Evolutionary conservation across 2,888 invertebrate genomes (phyloP), one percentile per base, ranked within the genome.

Genomic region (Phymatocera aterrima): DNA sequence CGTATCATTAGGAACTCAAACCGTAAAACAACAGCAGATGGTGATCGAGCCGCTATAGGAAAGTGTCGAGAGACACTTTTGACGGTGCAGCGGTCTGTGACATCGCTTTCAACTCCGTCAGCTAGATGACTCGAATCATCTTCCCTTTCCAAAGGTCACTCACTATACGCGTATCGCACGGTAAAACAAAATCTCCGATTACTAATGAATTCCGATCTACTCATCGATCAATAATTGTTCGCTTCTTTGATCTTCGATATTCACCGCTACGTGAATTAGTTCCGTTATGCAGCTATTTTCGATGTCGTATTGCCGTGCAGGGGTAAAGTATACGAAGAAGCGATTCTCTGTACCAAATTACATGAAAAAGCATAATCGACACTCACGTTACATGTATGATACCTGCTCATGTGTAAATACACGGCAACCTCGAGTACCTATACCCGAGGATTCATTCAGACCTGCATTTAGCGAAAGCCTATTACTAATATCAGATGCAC

Each of bases 401-500:
- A 51, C n/a, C 1, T 21, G 8, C n/a, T n/a, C n/a, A 21, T 21
- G 40, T 2, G 12, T 40, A 40, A 40, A 28, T 57, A 57, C 57
- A 28, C 57, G 57, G 57, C 57, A 0, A 28, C 24, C 37, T 18
- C 21, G 37, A 40, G 64, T 15, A 64, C n/a, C n/a, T n/a, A n/a
- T n/a, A n/a, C 34, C 37, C n/a, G 61, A 64, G 34, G 43, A 64
- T 18, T 64, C 61, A 6, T 37, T 3, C 5, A 64, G 18, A 3
- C n/a, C n/a, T n/a, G n/a, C n/a, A n/a, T n/a, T n/a, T 64, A 64
- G 61, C 37, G 37, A 64, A 64, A 64, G 61, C 37, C 54, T 43
- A 43, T 43, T 46, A 68, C 68, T 3, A 34, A 68, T 43, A 68
- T 68, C 46, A 43, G 40, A 68, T 46, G 68, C 68, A 68, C 68